Evolutionary conservation across 2,888 invertebrate genomes (phyloP).

Genomic region (Neocrepidodera transversa): DNA sequence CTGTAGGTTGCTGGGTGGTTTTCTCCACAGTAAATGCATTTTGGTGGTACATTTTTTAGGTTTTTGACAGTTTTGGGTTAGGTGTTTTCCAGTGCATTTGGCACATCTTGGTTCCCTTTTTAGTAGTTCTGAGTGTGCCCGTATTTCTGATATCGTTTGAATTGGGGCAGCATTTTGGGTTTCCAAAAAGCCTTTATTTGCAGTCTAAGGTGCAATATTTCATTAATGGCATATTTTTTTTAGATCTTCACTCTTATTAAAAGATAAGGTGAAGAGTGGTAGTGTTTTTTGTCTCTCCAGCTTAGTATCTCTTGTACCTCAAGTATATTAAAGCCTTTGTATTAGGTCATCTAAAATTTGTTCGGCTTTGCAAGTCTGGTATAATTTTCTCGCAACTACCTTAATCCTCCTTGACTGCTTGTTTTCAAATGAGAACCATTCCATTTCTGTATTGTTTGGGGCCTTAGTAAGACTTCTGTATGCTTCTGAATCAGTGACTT

Average conservation of each 20-base stretch:
- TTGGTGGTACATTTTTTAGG: background rate
- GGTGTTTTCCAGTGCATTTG: conserved; percentile 5
- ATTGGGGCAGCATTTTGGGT: no score
- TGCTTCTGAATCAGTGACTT: background rate
- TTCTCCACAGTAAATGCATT: background rate
- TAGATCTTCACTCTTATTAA: no score
- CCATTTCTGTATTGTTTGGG: background rate
- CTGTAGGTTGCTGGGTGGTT: background rate
- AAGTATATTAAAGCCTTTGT: background rate
- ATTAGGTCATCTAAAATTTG: conserved; percentile 2
- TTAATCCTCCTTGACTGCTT: background rate
- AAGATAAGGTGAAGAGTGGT: background rate
- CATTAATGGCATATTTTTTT: no score
- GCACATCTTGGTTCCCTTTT: conserved; percentile 1
- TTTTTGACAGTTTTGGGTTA: background rate
- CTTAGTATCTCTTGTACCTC: background rate
- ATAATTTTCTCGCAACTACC: background rate
- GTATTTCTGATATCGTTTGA: background rate
- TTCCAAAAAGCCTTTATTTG: no score
- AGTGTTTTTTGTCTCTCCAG: background rate
- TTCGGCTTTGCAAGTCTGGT: background rate
- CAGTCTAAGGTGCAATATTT: no score
- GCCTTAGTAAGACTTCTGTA: background rate
- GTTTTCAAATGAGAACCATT: conserved; percentile 6
- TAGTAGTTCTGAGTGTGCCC: conserved; percentile 4